Conservation (phyloP, 2,888 invertebrate genomes). For the Cosmia pyralina region DNA sequence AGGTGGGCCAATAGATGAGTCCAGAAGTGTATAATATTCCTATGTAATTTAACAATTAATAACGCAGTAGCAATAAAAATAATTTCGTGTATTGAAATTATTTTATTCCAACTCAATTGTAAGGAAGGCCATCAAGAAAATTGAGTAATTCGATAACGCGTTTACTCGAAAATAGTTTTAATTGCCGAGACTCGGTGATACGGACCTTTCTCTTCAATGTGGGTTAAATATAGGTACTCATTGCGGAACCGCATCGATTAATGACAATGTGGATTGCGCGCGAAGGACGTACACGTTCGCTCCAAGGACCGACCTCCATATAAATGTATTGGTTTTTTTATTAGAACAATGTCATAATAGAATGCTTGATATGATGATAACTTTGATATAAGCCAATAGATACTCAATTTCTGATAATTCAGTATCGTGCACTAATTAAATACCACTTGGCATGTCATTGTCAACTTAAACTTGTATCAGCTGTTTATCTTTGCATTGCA, state of each 20-base stretch:
- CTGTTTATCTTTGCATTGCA: slow-evolving; percentile 32
- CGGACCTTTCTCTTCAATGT: slow-evolving; percentile 60
- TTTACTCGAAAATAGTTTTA: slow-evolving; percentile 60
- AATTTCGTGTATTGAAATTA: slow-evolving; percentile 51
- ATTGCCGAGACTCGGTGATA: slow-evolving; percentile 37
- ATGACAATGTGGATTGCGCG: slow-evolving; percentile 66
- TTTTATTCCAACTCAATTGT: slow-evolving; percentile 27
- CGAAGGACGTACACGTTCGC: slow-evolving; percentile 70
- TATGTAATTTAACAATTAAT: slow-evolving; percentile 34
- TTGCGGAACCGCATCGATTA: slow-evolving; percentile 56
- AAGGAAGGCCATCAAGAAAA: slow-evolving; percentile 58
- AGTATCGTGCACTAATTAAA: slow-evolving; percentile 14
- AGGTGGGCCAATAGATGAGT: no score
- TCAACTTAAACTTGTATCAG: slow-evolving; percentile 13
- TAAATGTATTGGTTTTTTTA: slow-evolving; percentile 13
- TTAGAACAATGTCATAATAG: slow-evolving; percentile 11
- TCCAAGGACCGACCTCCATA: slow-evolving; percentile 67
- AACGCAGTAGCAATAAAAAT: slow-evolving; percentile 46
- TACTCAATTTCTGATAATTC: slow-evolving; percentile 30
- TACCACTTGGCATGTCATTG: slow-evolving; percentile 9
- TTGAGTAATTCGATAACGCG: slow-evolving; percentile 48
- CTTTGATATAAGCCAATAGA: slow-evolving; percentile 36
- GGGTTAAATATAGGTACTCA: slow-evolving; percentile 58
- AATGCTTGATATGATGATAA: slow-evolving; percentile 25
- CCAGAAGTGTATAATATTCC: not conserved